Percentiles rank a stretch among this genome's conserved stretches.
phyloP scores from a whole-genome alignment of 2,888 invertebrate species.

The Ligdia adustata region DNA sequence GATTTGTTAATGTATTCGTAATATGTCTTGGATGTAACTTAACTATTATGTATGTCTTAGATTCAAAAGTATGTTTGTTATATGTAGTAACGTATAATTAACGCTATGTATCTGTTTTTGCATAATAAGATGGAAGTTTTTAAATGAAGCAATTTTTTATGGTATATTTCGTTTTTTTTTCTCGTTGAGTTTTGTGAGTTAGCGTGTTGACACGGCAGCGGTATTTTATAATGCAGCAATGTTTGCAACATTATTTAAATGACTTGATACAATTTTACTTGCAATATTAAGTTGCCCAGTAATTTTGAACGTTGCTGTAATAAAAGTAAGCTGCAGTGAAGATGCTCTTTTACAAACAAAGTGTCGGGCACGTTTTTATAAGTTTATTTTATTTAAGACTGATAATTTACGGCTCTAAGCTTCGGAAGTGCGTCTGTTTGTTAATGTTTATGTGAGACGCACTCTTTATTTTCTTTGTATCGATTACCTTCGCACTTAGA shows the following conservation, averaged over 20 bases:
- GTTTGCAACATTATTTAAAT: background rate
- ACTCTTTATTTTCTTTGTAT: constrained; percentile 3
- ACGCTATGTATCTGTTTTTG: too few species aligned
- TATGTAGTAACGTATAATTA: too few species aligned
- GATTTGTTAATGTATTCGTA: too few species aligned
- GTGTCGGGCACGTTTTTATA: constrained; percentile 7
- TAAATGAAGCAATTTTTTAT: too few species aligned
- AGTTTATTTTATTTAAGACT: constrained; percentile 25
- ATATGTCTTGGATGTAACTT: too few species aligned
- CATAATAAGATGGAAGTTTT: too few species aligned
- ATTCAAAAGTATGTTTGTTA: too few species aligned
- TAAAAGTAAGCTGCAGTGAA: background rate
- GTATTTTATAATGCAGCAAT: background rate
- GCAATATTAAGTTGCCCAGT: background rate
- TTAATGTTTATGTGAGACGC: constrained; percentile 12
- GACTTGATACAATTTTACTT: background rate
- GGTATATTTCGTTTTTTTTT: too few species aligned
- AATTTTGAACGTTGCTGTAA: background rate
- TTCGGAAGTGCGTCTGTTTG: constrained; percentile 5
- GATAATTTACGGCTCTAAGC: constrained; percentile 26
- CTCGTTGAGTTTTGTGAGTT: too few species aligned
- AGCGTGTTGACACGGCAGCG: background rate
- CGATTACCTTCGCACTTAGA: background rate
- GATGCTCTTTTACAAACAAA: background rate
- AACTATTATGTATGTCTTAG: too few species aligned